Conservation (phyloP, 2,888 invertebrate genomes). For the Sarcophaga variegata region DNA sequence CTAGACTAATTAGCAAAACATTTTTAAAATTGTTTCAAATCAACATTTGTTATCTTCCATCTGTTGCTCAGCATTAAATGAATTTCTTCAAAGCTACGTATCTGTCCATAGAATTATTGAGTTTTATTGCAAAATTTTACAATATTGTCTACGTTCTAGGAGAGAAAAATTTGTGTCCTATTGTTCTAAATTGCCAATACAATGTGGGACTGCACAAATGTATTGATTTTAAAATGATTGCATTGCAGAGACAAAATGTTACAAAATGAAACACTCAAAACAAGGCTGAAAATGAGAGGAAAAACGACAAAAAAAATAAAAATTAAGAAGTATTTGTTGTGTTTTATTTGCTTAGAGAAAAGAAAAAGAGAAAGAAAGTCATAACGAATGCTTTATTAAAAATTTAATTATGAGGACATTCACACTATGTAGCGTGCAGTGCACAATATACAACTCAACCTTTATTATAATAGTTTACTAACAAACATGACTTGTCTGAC, state of each 20-base stretch:
- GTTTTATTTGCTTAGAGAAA: too few species aligned
- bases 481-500: conserved; percentile 31
- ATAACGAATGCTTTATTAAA: conserved; percentile 42
- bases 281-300: neutral
- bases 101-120: too few species aligned
- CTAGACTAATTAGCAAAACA: too few species aligned
- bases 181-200: neutral
- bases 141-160: too few species aligned
- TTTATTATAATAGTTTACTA: neutral
- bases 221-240: neutral
- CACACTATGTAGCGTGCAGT: neutral
- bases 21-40: too few species aligned
- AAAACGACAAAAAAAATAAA: neutral
- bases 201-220: neutral
- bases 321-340: conserved; percentile 1
- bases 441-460: neutral
- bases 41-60: too few species aligned
- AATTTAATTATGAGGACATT: conserved; percentile 54
- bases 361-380: conserved; percentile 8
- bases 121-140: too few species aligned
- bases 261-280: neutral
- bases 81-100: too few species aligned
- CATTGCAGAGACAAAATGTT: conserved; percentile 1
- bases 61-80: too few species aligned
- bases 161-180: neutral